These are phyloP conservation scores for Operophtera brumata DNA, from an alignment of 2,888 invertebrate genomes.

Conservation along the genomic window DNA sequence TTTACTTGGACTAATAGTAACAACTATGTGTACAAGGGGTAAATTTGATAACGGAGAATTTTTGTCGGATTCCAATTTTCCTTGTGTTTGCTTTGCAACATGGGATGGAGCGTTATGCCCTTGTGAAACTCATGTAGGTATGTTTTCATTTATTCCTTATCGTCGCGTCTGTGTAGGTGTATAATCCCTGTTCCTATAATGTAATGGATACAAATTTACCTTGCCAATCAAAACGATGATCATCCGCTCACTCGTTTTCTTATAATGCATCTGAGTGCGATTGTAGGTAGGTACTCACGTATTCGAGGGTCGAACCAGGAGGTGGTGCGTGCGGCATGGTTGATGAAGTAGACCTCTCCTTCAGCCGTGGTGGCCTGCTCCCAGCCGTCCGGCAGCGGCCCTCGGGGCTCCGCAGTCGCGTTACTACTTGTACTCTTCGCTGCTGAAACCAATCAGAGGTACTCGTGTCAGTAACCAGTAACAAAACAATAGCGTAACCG, in stretches of 20 bases:
- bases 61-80: no score
- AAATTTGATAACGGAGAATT: no score
- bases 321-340: conserved; percentile 95
- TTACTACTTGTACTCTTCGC: conserved; percentile 80
- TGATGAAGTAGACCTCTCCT: conserved; percentile 94
- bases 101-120: no score
- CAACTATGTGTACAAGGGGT: no score
- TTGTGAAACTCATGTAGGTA: no score
- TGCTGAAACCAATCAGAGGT: conserved; percentile 75
- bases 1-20: no score
- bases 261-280: conserved; percentile 7
- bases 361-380: conserved; percentile 92
- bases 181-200: background rate
- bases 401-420: conserved; percentile 82
- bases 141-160: no score
- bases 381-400: conserved; percentile 93
- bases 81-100: no score
- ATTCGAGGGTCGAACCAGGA: conserved; percentile 99
- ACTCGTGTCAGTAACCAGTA: conserved; percentile 36
- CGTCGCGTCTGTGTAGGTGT: background rate
- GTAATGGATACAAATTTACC: background rate
- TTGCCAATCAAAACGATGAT: background rate
- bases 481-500: conserved; percentile 44
- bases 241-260: background rate
- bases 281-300: conserved; percentile 89